Evolutionary conservation across 2,797 vertebrate genomes (phyloP).

Genomic region (Periparus ater): DNA sequence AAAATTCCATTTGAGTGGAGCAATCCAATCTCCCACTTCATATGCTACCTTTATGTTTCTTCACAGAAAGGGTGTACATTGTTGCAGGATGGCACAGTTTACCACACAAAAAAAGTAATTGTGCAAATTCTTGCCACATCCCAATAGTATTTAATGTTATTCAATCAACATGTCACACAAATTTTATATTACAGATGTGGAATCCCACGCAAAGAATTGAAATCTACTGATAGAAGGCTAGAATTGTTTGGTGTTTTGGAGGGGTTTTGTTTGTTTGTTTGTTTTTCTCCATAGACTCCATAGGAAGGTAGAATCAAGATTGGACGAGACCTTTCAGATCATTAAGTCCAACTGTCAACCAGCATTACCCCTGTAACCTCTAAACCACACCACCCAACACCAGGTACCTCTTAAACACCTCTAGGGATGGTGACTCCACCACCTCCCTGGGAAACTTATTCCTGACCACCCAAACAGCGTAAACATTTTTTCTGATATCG

Average conservation of each 20-base stretch:
- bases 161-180: background rate
- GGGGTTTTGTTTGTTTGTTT: too few species aligned
- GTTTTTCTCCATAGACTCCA: background rate
- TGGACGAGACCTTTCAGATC: background rate
- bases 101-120: background rate
- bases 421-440: background rate
- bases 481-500: background rate
- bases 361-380: background rate
- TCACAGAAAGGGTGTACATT: background rate
- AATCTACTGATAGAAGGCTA: background rate
- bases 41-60: background rate
- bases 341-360: background rate
- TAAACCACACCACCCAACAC: background rate
- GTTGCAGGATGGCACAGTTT: background rate
- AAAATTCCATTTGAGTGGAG: background rate
- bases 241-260: background rate
- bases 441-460: background rate
- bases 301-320: background rate
- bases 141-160: background rate
- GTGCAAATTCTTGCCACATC: background rate
- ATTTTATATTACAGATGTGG: background rate
- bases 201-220: background rate
- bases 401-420: background rate
- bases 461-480: fast-evolving
- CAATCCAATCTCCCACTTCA: background rate